Base-by-base conservation (phyloP, 2,888 invertebrate species). In the Thysanoteuthis rhombus region DNA sequence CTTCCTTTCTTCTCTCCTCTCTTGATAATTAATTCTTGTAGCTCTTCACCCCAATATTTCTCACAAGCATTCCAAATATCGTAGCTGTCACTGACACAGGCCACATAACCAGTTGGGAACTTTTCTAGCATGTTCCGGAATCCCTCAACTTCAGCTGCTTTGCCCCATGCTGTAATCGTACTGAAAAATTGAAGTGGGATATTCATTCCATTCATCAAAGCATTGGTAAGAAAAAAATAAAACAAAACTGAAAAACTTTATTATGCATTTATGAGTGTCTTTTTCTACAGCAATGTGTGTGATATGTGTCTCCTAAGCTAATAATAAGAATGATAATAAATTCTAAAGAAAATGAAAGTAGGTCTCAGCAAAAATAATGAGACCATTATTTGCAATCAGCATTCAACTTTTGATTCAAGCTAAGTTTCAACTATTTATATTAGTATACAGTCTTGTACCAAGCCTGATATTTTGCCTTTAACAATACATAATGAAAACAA, bases 91-190 rank as follows among this genome's bases (percentile, higher is more conserved):
- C 97, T 97, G 38, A 97, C 97, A 94, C 96, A 95, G 16, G 97
- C 96, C 45, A 97, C 96, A 1, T 95, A 91, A 8, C 97, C 97
- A 16, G 93, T 95, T 1, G 97, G 97, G 94, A 97, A 97, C 93
- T 96, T 95, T 3, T 96, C 95, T 94, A 97, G 95, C 97, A 97
- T 97, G 95, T 97, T 97, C 91, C 95, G 95, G 95, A 96, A 97
- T 0, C 97, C 97, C n/a, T 96, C 97, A 8, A 95, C 91, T 95
- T 97, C 97, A n/a, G 97, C 97, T 0, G 96, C 95, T 93, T 95
- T 95, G 0, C 97, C 97, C 97, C 97, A 97, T 2, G 97, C 97
- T 32, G 97, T 97, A 93, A 97, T 97, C 22, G 97, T 97, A 94
- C 97, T 97, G 95, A n/a, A 19, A 75, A 75, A 75, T 36, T n/a